These are phyloP conservation scores for Caenorhabditis sulstoni DNA, from an alignment of 2,888 invertebrate species.

Conservation along the genomic window DNA sequence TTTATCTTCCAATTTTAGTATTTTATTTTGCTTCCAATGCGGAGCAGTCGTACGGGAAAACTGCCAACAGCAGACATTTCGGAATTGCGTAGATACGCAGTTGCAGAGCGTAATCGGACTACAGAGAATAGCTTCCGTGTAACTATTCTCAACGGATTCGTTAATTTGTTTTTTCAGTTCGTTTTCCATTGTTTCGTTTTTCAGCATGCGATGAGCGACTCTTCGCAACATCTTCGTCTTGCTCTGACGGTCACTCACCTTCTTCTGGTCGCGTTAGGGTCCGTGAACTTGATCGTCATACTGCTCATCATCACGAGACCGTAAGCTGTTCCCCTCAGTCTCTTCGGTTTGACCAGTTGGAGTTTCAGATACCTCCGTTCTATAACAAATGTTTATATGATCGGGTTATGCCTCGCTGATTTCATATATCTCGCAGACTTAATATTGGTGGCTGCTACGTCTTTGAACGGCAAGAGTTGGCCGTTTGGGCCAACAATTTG, in stretches of 20 bases:
- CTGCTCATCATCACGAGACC: slow-evolving; percentile 71
- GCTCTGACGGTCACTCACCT: slow-evolving; percentile 77
- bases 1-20: too few species aligned
- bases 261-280: slow-evolving; percentile 75
- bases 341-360: too few species aligned
- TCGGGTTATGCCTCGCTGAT: slow-evolving; percentile 78
- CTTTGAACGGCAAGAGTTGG: slow-evolving; percentile 78
- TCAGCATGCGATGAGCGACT: slow-evolving; percentile 71
- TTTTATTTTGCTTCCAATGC: neutral
- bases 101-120: slow-evolving; percentile 28
- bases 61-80: slow-evolving; percentile 39
- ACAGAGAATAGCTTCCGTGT: slow-evolving; percentile 12
- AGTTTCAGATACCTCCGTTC: slow-evolving; percentile 78
- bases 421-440: slow-evolving; percentile 79
- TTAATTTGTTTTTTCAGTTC: too few species aligned
- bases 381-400: slow-evolving; percentile 79
- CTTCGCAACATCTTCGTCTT: slow-evolving; percentile 68
- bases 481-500: slow-evolving; percentile 78
- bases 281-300: slow-evolving; percentile 77
- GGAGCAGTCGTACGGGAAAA: slow-evolving; percentile 14
- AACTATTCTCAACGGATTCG: slow-evolving; percentile 18
- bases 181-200: slow-evolving; percentile 34
- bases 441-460: slow-evolving; percentile 78
- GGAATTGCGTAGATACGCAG: slow-evolving; percentile 36
- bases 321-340: too few species aligned